Evolutionary conservation across 2,113 vertebrate species (phyloP).

Genomic region (Naja naja): DNA sequence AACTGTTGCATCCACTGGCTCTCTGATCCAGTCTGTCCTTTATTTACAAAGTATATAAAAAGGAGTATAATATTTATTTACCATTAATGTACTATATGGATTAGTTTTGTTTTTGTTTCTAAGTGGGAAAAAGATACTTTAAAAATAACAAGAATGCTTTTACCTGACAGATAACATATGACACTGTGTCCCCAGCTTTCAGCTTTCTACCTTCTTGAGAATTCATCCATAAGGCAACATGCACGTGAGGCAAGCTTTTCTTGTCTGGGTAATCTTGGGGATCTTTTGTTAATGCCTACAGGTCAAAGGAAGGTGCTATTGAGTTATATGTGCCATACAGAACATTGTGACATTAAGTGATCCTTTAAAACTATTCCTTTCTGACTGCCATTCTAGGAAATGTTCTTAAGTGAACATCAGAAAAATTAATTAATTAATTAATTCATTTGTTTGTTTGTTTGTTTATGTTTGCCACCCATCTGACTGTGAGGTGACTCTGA

Average conservation of each 20-base stretch:
- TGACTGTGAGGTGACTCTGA: background rate
- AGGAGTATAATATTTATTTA: background rate
- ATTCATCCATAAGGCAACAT: slow-evolving; percentile 98
- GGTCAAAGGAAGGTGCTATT: slow-evolving; percentile 11
- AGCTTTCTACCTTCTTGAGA: slow-evolving; percentile 89
- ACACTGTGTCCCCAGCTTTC: slow-evolving; percentile 94
- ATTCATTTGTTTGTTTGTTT: too few species aligned
- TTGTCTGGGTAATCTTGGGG: slow-evolving; percentile 99
- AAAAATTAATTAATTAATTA: background rate
- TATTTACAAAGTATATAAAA: background rate
- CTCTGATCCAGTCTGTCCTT: background rate
- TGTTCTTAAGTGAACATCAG: background rate
- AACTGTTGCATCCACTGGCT: background rate
- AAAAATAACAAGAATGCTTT: slow-evolving; percentile 38
- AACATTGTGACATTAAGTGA: background rate
- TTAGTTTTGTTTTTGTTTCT: background rate
- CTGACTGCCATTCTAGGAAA: background rate
- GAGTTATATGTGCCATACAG: slow-evolving; percentile 11
- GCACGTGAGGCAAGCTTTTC: slow-evolving; percentile 92
- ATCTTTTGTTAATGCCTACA: slow-evolving; percentile 92
- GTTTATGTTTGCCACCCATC: background rate
- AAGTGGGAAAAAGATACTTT: slow-evolving; percentile 31
- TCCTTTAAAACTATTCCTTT: background rate
- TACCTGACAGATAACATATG: slow-evolving; percentile 97
- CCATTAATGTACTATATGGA: background rate